A percentile compares a stretch with the other conserved stretches of the same genome.
phyloP scores from a whole-genome alignment of 1,140 invertebrate species.

The Campodea augens region DNA sequence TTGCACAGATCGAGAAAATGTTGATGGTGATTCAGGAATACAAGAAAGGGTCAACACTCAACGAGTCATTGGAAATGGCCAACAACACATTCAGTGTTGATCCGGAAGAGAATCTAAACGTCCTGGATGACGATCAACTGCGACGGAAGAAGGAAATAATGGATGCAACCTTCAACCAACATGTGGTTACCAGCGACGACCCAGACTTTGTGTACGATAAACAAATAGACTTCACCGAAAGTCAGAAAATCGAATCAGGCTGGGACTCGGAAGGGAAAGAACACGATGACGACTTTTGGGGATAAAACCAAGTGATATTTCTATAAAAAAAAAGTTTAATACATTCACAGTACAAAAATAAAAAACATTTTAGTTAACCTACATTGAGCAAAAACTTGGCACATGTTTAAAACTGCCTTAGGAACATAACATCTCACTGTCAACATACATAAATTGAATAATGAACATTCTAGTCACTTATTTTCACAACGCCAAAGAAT shows the following conservation, averaged over 20 bases:
- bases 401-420: not conserved
- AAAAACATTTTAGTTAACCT: not conserved
- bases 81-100: slow-evolving; percentile 20
- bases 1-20: slow-evolving; percentile 16
- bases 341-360: not conserved
- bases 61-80: slow-evolving; percentile 14
- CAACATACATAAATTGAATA: not conserved
- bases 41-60: slow-evolving; percentile 18
- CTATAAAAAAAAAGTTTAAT: not conserved
- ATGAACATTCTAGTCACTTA: slow-evolving; percentile 1
- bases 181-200: slow-evolving; percentile 25
- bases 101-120: slow-evolving; percentile 30
- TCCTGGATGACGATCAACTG: slow-evolving; percentile 23
- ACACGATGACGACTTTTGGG: slow-evolving; percentile 12
- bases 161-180: slow-evolving; percentile 26
- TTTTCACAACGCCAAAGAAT: slow-evolving; percentile 9
- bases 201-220: slow-evolving; percentile 27
- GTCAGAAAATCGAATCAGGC: slow-evolving; percentile 12
- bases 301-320: slow-evolving; percentile 1
- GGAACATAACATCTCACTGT: not conserved
- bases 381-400: not conserved
- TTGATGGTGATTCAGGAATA: slow-evolving; percentile 21
- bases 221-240: slow-evolving; percentile 11
- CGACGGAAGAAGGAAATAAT: slow-evolving; percentile 27
- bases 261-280: slow-evolving; percentile 14